Base-by-base conservation (phyloP, 2,888 invertebrate genomes). In the Drosophila conformis region DNA sequence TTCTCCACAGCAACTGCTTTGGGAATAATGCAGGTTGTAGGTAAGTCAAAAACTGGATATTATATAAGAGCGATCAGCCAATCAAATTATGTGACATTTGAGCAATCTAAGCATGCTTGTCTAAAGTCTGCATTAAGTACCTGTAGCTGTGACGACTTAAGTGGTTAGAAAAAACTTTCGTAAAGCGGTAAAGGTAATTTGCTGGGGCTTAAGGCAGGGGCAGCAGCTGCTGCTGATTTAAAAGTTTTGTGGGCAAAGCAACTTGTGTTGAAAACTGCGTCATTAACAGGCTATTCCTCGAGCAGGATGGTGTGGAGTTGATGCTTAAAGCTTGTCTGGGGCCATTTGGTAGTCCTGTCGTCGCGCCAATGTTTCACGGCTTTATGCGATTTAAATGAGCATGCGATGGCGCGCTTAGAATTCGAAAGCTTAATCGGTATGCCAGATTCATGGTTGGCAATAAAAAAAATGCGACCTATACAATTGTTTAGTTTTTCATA, bases 11-110 rank as follows among this genome's bases (percentile, higher is more conserved):
- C 95, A 84, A 94, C 94, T 29, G 95, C 95, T 62, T 93, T 94
- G 38, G 95, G 95, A 87, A 94, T 95, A 83, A 95, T 97, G 92
- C 95, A 95, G 89, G 96, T 97, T 89, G 95, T 97, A 74, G 95
- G 97, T 97, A 94, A 96, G 96, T 93, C 40, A 27, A 70, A 72
- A 21, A 38, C 54, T 52, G 4, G 8, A 27, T 40, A 61, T 36
- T 62, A 62, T 40, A 25, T 31, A 18, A 73, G 67, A 67, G 63
- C 54, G 70, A 46, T 35, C 42, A 66, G 69, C 53, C 73, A 70
- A 80, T 77, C 63, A 46, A 57, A 59, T 69, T 36, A 29, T 33
- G 36, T 42, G 77, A 80, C 70, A 72, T 67, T 61, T 61, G 38
- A 49, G 36, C 36, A 36, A 51, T 49, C 53, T 48, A 53, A 42